Evolutionary conservation across 2,113 vertebrate species (phyloP), one percentile per base, ranked within the genome.

Genomic region (Psilopsiagon aymara): DNA sequence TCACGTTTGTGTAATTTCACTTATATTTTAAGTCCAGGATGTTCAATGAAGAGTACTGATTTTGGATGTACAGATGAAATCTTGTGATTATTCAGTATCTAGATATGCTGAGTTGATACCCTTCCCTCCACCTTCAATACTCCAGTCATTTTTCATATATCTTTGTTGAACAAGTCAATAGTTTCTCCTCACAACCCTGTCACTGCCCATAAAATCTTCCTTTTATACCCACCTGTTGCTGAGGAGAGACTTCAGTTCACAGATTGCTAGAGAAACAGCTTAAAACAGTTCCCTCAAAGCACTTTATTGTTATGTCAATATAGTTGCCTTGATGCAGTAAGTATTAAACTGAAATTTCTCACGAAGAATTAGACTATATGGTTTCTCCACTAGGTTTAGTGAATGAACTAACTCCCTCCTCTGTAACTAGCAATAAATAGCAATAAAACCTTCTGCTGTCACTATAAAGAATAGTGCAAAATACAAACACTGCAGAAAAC

Each of bases 391-490:
- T 55, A 77, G 15, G 8, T 73, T 80, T 86, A 76, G 49, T 73
- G 68, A 86, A 69, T 74, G 62, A 71, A 60, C 21, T 64, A 41
- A 55, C 68, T 80, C 13, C 18, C 10, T 64, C 17, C 12, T 83
- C 59, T 82, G 13, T 55, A 67, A 79, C 46, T 69, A 27, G 33
- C 27, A 82, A 76, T 75, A 93, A 85, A 82, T 33, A 68, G 33
- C 49, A 87, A 69, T 66, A 68, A 82, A 96, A 59, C 17, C 49
- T 79, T 74, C 82, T 52, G 49, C 62, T 95, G 77, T 74, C 49
- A 84, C 86, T 92, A 90, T 88, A 73, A 81, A 92, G 25, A 92
- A 51, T 37, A 83, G 17, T n/a, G 16, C 24, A 77, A 86, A 90
- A 81, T 52, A 39, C 31, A 18, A 91, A 49, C 59, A 57, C 41